Evolutionary conservation across 2,888 invertebrate genomes (phyloP).

Genomic region (Erebia ligea): DNA sequence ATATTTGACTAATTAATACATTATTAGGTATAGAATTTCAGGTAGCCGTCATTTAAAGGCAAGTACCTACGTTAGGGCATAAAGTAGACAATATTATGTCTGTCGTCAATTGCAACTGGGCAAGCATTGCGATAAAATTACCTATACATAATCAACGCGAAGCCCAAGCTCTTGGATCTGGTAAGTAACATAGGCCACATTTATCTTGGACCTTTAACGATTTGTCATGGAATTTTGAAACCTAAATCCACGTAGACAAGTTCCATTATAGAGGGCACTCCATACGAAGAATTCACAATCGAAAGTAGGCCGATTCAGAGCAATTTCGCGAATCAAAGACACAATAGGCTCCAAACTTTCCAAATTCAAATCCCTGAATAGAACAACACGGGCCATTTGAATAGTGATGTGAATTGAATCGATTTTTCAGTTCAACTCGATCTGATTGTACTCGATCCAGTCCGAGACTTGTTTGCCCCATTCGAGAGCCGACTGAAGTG

Average conservation of each 20-base stretch:
- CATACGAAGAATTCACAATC: constrained; percentile 14
- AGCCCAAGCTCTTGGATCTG: too few relatives aligned
- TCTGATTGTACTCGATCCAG: constrained; percentile 60
- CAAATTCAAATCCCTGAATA: constrained; percentile 66
- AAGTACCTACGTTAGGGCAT: too few relatives aligned
- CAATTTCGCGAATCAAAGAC: constrained; percentile 31
- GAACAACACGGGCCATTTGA: constrained; percentile 60
- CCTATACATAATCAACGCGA: too few relatives aligned
- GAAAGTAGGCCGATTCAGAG: not conserved
- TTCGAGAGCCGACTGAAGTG: constrained; percentile 36
- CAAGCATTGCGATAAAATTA: too few relatives aligned
- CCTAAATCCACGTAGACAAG: not conserved
- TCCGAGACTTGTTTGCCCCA: constrained; percentile 45
- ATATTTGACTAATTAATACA: not conserved
- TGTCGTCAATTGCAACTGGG: too few relatives aligned
- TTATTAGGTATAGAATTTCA: not conserved
- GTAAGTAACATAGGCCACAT: too few relatives aligned
- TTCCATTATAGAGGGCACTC: not conserved
- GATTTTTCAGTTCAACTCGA: constrained; percentile 70
- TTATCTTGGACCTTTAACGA: too few relatives aligned
- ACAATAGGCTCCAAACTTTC: constrained; percentile 50
- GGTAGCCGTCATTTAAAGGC: too few relatives aligned
- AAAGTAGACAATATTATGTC: too few relatives aligned
- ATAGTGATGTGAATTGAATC: constrained; percentile 64
- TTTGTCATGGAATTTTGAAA: not conserved